Base-by-base conservation (phyloP, 1,140 invertebrate genomes). In the Cepaea nemoralis region DNA sequence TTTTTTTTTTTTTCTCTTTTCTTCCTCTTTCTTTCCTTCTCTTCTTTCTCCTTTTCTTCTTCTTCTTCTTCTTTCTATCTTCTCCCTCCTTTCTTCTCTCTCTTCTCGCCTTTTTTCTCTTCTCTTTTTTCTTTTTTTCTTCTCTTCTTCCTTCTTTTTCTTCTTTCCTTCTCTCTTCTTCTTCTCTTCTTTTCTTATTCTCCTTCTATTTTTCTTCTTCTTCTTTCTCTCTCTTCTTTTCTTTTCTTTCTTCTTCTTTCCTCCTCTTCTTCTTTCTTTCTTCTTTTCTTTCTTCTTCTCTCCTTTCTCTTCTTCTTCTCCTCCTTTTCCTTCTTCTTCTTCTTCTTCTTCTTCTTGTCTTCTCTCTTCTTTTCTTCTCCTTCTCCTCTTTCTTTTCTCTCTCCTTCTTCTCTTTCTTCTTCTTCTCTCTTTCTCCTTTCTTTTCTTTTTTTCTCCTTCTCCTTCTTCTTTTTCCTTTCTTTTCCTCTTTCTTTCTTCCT, bases 191-290 rank as follows among this genome's bases (percentile, higher is more conserved):
- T 50, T 45, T 50, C n/a, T 77, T 1, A 31, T 55, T 75, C 45
- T 55, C 73, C 33, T 55, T 50, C 37, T 66, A 33, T 77, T 50
- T 63, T 50, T 77, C 16, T 77, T 35, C 63, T 35, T 37, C 22
- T 66, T 3, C 37, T 1, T 39, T 8, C 59, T 33, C 59, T 33
- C 63, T 31, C 63, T 33, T 19, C 16, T 63, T 22, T 37, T 12
- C 37, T 19, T 39, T 24, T 63, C 50, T 37, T 33, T 77, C 55
- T 77, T 59, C 42, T 59, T 59, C 75, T 63, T 33, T 37, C 24
- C 37, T 14, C 14, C 27, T 59, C 45, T 63, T 50, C 37, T 50
- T 66, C 75, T 63, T 22, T 37, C 33, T 63, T n/a, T 63, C 33
- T 27, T 39, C 37, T 55, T 66, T 50, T 59, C 76, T 66, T 50